phyloP scores from a whole-genome alignment of 2,113 vertebrate genomes.

The Pseudorectes ferrugineus region DNA sequence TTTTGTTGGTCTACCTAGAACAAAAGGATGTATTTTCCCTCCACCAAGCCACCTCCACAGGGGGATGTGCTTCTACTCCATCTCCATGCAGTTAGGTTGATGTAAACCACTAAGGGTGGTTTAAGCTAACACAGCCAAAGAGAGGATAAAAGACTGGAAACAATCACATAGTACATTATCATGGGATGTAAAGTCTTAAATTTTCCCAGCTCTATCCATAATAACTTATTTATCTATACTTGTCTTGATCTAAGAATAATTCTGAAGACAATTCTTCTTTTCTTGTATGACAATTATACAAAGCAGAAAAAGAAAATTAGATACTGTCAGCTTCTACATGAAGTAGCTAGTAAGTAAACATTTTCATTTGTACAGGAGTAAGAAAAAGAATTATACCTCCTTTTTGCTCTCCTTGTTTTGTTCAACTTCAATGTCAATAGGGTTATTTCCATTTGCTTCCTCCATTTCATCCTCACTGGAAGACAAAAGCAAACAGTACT shows the following conservation, averaged over 20 bases:
- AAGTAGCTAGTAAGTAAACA: neutral
- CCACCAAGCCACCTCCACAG: neutral
- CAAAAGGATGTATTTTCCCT: neutral
- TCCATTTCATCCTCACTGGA: conserved; percentile 90
- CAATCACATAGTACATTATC: neutral
- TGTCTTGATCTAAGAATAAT: neutral
- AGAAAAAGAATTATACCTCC: conserved; percentile 76
- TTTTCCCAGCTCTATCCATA: neutral
- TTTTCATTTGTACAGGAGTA: neutral
- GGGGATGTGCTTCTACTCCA: neutral
- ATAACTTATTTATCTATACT: neutral
- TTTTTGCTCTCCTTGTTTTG: conserved; percentile 88
- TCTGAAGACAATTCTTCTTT: conserved; percentile 8
- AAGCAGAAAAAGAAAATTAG: conserved; percentile 20
- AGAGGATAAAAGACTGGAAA: neutral
- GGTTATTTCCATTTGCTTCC: conserved; percentile 75
- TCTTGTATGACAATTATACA: neutral
- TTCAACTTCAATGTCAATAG: conserved; percentile 81
- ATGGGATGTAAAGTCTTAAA: neutral
- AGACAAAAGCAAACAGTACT: conserved; percentile 56
- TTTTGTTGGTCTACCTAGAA: neutral
- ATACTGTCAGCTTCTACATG: neutral
- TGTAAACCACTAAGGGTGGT: neutral
- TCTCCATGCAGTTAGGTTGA: neutral
- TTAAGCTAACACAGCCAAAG: neutral